Percentiles rank a stretch among this genome's conserved stretches.
phyloP scores from a whole-genome alignment of 2,888 invertebrate genomes.

The Acrobasis suavella region DNA sequence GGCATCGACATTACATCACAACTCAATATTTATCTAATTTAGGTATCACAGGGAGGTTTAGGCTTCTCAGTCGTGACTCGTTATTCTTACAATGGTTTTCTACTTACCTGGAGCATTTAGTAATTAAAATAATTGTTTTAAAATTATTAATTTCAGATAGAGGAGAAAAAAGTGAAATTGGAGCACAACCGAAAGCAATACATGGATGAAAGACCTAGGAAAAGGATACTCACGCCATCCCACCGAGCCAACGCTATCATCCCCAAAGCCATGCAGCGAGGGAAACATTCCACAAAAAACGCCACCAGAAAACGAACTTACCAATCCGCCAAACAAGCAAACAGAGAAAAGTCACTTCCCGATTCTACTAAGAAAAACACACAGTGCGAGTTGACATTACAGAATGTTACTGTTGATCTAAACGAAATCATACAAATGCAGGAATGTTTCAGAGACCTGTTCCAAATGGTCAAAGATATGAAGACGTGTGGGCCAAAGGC shows the following conservation, averaged over 20 bases:
- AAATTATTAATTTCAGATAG: conserved; percentile 39
- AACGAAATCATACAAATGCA: conserved; percentile 48
- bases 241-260: conserved; percentile 55
- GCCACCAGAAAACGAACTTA: conserved; percentile 44
- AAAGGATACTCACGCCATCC: conserved; percentile 48
- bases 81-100: too few relatives aligned
- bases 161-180: conserved; percentile 45
- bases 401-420: conserved; percentile 39
- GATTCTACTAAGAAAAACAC: conserved; percentile 35
- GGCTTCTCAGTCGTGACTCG: too few relatives aligned
- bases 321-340: conserved; percentile 29
- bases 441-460: conserved; percentile 47
- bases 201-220: conserved; percentile 45
- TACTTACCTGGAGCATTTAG: too few relatives aligned
- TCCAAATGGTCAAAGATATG: conserved; percentile 48
- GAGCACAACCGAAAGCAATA: conserved; percentile 46
- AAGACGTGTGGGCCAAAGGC: conserved; percentile 22
- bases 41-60: too few relatives aligned
- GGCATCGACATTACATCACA: too few relatives aligned
- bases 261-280: conserved; percentile 47
- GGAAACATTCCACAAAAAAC: conserved; percentile 30
- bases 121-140: not conserved
- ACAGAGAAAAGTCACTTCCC: conserved; percentile 47
- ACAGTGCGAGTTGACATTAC: conserved; percentile 23
- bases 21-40: too few relatives aligned